These are phyloP conservation scores for Batillaria attramentaria DNA, from an alignment of 1,140 invertebrate species.

Conservation along the genomic window DNA sequence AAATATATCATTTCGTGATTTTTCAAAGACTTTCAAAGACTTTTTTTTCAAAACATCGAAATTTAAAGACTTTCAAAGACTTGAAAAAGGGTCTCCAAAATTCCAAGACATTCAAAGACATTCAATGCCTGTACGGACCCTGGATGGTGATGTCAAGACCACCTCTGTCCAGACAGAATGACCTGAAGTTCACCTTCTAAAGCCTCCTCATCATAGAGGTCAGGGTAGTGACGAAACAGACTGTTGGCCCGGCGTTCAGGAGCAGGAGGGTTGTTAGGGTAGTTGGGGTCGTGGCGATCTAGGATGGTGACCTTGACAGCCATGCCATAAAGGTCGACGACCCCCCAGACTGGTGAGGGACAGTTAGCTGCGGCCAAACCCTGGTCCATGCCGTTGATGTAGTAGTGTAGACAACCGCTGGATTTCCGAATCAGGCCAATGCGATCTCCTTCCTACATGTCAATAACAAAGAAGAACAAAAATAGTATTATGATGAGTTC, in stretches of 20 bases:
- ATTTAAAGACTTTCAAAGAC: too few relatives aligned
- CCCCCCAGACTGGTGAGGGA: constrained; percentile 68
- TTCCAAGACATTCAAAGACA: too few relatives aligned
- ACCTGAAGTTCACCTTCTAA: constrained; percentile 30
- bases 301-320: constrained; percentile 85
- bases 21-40: not conserved
- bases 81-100: too few relatives aligned
- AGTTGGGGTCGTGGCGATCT: constrained; percentile 59
- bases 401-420: constrained; percentile 68
- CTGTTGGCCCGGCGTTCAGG: constrained; percentile 46
- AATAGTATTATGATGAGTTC: not conserved
- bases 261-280: constrained; percentile 44
- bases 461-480: too few relatives aligned
- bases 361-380: constrained; percentile 67
- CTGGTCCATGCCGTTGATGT: constrained; percentile 70
- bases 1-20: too few relatives aligned
- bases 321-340: constrained; percentile 76
- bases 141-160: not conserved
- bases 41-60: too few relatives aligned
- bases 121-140: too few relatives aligned
- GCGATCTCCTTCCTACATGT: constrained; percentile 67
- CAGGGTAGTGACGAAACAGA: constrained; percentile 56
- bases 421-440: constrained; percentile 69
- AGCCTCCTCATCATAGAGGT: constrained; percentile 56
- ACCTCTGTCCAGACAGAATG: not conserved